Base-by-base conservation (phyloP, 2,113 vertebrate genomes). In the Pangasianodon hypophthalmus region DNA sequence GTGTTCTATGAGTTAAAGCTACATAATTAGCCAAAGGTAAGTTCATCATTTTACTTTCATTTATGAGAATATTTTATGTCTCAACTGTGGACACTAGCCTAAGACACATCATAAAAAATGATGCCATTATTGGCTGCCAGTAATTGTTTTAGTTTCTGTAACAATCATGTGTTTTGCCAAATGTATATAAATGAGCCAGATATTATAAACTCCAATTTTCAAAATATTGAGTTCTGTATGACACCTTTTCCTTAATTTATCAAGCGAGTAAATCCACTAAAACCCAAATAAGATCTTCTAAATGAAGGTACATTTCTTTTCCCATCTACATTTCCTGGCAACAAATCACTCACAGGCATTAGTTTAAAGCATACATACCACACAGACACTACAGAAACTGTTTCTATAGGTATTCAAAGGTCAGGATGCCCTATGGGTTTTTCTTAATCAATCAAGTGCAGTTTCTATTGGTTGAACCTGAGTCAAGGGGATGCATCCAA, bases 81-180 rank as follows among this genome's bases (percentile, higher is more conserved):
- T 58, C 19, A 58, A 58, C 21, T 58, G 46, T 87, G 87, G 29
- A 88, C 80, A 73, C 56, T 64, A 73, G 90, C 73, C 90, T 88
- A 56, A 88, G 37, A 85, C 87, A 73, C 83, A 60, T 91, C 87
- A 82, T 88, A 86, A 88, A 91, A 82, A 29, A 29, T 56, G 14
- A 62, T 79, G 50, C 62, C 54, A 85, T 81, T 71, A 82, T 91
- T 81, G 75, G 85, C 75, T 81, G 50, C 52, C 87, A 88, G 82
- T 73, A 75, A 88, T 82, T 91, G 87, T 62, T 86, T 67, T 48
- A 71, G 48, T 67, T 86, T 58, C 88, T 86, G 46, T 86, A 86
- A 88, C 64, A 73, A 56, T 75, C 69, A 3, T 7, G 44, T 19
- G n/a, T 90, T 50, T 81, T n/a, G 62, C 87, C 77, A 88, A 71